phyloP scores from a whole-genome alignment of 2,113 vertebrate species.

The Gallinago undulata region DNA sequence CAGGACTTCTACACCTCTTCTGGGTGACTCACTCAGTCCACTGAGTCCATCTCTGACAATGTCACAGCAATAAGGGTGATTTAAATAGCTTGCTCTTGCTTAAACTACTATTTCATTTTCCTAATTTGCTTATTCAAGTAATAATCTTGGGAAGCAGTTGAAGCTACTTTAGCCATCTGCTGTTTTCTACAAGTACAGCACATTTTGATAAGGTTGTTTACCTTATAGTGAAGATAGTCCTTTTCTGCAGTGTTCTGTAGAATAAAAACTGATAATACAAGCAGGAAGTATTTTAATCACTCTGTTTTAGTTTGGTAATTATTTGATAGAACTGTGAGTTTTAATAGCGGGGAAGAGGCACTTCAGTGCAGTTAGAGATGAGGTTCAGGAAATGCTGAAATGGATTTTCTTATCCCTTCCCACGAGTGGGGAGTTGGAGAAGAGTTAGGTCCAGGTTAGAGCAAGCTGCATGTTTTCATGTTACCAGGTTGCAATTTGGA shows the following conservation, averaged over 20 bases:
- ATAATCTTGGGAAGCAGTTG: neutral
- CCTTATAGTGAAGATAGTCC: neutral
- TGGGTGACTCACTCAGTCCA: neutral
- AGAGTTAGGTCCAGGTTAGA: neutral
- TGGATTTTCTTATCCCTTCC: neutral
- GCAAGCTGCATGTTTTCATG: neutral
- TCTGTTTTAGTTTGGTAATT: neutral
- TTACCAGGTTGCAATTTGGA: neutral
- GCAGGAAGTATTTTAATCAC: neutral
- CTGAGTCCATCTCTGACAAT: neutral
- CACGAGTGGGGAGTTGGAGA: neutral
- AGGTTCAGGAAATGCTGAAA: neutral
- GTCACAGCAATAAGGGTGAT: neutral
- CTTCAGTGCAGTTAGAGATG: neutral
- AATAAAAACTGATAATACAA: neutral
- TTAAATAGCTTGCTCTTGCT: neutral
- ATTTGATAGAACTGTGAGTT: neutral
- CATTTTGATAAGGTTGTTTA: neutral
- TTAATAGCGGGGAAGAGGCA: neutral
- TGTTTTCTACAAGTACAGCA: neutral
- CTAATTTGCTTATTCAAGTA: neutral
- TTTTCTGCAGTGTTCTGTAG: neutral
- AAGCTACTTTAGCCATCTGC: neutral
- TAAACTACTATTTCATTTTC: neutral
- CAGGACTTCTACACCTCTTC: neutral